These are phyloP conservation scores for Dasyprocta punctata DNA, from an alignment of 2,113 vertebrate genomes.

Conservation along the genomic window DNA sequence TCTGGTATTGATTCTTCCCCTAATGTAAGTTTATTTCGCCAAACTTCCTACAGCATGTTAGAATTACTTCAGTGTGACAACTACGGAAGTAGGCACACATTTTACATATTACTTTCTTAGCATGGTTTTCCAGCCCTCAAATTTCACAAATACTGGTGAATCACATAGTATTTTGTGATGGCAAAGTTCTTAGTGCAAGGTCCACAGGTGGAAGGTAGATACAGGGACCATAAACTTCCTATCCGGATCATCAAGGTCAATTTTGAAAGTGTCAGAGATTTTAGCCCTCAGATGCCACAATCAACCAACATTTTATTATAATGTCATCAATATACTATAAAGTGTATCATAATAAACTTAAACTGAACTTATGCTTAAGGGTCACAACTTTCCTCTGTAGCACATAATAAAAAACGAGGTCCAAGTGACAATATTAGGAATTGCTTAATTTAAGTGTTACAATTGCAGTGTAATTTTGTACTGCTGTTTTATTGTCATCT, in stretches of 20 bases:
- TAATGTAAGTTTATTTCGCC: fast-evolving
- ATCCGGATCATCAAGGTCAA: neutral
- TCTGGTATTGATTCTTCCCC: too few species aligned
- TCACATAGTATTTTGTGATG: fast-evolving
- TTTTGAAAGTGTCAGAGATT: neutral
- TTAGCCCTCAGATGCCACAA: neutral
- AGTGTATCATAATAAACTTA: neutral
- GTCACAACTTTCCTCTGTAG: neutral
- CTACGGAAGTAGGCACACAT: fast-evolving
- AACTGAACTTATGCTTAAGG: neutral
- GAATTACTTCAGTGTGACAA: fast-evolving
- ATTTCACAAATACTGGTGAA: neutral
- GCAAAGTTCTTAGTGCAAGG: too few species aligned
- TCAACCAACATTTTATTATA: neutral
- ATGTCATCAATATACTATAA: neutral
- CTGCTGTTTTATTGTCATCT: too few species aligned
- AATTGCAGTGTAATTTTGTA: too few species aligned
- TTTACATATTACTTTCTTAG: fast-evolving
- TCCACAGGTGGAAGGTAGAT: neutral
- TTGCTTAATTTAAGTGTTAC: too few species aligned
- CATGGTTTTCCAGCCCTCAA: fast-evolving
- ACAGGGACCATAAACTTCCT: fast-evolving
- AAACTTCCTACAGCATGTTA: fast-evolving
- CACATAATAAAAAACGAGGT: neutral
- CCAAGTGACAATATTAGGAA: neutral